Conservation (phyloP, 2,113 vertebrate genomes). For the Nycticebus coucang region DNA sequence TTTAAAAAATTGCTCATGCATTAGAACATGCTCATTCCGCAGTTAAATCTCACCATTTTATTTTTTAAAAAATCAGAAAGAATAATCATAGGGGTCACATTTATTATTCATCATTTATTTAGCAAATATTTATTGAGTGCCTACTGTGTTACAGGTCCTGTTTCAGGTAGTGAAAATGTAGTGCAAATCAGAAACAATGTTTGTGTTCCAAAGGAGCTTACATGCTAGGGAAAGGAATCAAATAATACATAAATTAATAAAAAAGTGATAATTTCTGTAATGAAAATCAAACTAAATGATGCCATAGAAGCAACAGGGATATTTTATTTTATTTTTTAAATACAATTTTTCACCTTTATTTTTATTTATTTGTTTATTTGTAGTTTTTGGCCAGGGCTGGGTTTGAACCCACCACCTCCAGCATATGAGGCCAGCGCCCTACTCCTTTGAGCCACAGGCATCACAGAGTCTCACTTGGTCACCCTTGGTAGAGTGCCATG, state of each 20-base stretch:
- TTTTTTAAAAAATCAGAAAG: not conserved
- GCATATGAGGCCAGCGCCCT: no score
- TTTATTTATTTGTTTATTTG: no score
- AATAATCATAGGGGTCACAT: not conserved
- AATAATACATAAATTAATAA: not conserved
- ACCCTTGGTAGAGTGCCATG: no score
- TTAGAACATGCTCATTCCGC: not conserved
- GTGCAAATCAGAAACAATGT: not conserved
- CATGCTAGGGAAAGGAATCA: not conserved
- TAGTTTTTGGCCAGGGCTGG: no score
- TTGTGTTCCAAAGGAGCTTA: not conserved
- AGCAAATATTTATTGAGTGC: not conserved
- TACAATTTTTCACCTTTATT: no score
- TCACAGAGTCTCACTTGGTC: no score
- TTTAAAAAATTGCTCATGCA: not conserved
- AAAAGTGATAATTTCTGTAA: not conserved
- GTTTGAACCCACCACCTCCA: no score
- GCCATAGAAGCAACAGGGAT: not conserved
- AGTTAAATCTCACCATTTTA: slow-evolving; percentile 25
- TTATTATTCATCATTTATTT: not conserved
- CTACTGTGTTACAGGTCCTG: not conserved
- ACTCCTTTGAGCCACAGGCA: no score
- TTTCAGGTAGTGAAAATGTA: slow-evolving; percentile 22
- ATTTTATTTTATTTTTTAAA: no score
- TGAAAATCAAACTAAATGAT: not conserved